phyloP scores from a whole-genome alignment of 2,888 invertebrate genomes.

The Athalia cordata region DNA sequence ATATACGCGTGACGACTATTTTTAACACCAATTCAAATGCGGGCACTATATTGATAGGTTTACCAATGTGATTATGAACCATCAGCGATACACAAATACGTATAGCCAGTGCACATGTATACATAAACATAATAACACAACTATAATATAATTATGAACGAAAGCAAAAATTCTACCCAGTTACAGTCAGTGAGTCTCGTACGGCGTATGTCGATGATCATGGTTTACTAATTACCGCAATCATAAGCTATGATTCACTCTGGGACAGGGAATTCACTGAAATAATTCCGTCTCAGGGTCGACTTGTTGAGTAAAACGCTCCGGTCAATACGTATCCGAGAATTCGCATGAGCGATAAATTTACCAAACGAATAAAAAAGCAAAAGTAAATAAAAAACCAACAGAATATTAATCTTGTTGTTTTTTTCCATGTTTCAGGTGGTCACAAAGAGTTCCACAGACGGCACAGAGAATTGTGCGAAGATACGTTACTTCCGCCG shows the following conservation, averaged over 20 bases:
- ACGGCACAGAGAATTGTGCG: constrained; percentile 83
- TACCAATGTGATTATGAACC: too few relatives aligned
- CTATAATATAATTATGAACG: neutral
- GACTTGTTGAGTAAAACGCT: neutral
- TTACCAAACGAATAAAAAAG: neutral
- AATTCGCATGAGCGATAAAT: neutral
- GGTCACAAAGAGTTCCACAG: constrained; percentile 83
- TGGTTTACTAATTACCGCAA: constrained; percentile 31
- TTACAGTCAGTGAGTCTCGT: too few relatives aligned
- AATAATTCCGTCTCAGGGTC: constrained; percentile 19
- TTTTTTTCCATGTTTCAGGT: constrained; percentile 74
- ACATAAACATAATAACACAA: too few relatives aligned
- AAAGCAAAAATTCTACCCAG: constrained; percentile 4
- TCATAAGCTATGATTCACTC: constrained; percentile 38
- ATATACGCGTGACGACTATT: too few relatives aligned
- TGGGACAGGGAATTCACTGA: constrained; percentile 56
- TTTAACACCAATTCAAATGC: too few relatives aligned
- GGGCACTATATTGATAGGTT: too few relatives aligned
- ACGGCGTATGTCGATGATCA: neutral
- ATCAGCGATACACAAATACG: too few relatives aligned
- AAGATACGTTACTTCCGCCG: constrained; percentile 78
- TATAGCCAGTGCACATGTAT: too few relatives aligned
- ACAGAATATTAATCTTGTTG: neutral
- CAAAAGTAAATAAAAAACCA: neutral
- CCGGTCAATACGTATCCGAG: too few relatives aligned